A percentile compares a stretch with the other conserved stretches of the same genome.
Evolutionary conservation across 2,888 invertebrate genomes (phyloP).

Genomic region (Eristalis pertinax): DNA sequence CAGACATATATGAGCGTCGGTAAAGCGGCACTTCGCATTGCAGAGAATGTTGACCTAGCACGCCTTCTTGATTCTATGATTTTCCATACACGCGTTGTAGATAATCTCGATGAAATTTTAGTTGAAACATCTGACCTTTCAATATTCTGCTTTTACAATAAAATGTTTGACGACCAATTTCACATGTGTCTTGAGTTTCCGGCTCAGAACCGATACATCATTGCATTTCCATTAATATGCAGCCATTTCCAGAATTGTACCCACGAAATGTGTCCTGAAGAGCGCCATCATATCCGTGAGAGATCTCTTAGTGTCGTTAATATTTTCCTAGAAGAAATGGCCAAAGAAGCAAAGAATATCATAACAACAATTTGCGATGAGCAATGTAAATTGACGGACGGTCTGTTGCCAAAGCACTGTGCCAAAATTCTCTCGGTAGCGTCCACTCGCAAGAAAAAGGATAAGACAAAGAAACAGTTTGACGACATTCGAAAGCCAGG

Average conservation of each 20-base stretch:
- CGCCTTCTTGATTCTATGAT: conserved; percentile 96
- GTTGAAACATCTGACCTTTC: conserved; percentile 98
- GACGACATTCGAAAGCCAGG: conserved; percentile 96
- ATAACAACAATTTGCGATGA: conserved; percentile 99
- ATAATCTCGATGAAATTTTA: conserved; percentile 97
- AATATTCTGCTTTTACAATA: conserved; percentile 98
- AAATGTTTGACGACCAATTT: conserved; percentile 98
- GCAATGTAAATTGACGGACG: conserved; percentile 98
- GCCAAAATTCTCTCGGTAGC: conserved; percentile 94
- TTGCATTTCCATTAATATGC: conserved; percentile 98
- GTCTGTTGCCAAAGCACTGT: conserved; percentile 96
- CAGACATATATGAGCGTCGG: conserved; percentile 95
- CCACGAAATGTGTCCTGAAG: conserved; percentile 99
- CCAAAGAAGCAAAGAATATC: conserved; percentile 98
- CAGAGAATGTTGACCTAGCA: conserved; percentile 93
- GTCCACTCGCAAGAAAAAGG: conserved; percentile 95
- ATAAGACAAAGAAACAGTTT: conserved; percentile 93
- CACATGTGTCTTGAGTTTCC: conserved; percentile 99
- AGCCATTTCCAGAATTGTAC: conserved; percentile 99
- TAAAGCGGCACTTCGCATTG: conserved; percentile 89
- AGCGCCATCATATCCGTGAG: conserved; percentile 97
- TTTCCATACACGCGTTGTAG: conserved; percentile 99
- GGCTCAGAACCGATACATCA: conserved; percentile 98
- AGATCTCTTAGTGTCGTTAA: conserved; percentile 97
- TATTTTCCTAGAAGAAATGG: conserved; percentile 99